These are phyloP conservation scores for Pocillopora meandrina DNA, from an alignment of 92 coral and sea anemone species.

Conservation along the genomic window DNA sequence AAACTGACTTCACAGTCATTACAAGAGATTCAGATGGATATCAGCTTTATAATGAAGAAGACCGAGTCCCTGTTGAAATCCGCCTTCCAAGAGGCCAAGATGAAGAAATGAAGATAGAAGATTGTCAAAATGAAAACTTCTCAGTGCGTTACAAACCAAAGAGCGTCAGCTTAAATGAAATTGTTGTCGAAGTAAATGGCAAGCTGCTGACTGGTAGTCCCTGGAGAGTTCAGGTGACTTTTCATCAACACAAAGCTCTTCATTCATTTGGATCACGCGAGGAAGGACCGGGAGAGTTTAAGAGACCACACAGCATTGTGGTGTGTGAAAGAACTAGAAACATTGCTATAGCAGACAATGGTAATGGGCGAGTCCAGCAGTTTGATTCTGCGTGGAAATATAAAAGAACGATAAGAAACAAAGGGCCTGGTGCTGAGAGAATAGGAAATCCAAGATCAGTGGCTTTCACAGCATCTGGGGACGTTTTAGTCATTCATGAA, in stretches of 20 bases:
- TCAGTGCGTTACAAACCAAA: constrained; percentile 38
- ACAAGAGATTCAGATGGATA: constrained; percentile 7
- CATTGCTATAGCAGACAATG: neutral
- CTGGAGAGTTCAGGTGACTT: constrained; percentile 36
- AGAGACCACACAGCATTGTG: neutral
- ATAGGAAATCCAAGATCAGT: neutral
- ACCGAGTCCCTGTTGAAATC: neutral
- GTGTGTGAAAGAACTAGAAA: neutral
- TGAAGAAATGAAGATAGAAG: constrained; percentile 29
- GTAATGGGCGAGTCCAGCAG: neutral
- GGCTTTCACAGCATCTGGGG: constrained; percentile 3
- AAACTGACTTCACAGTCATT: neutral
- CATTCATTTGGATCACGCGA: neutral
- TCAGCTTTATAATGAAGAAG: neutral
- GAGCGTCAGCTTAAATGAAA: constrained; percentile 28
- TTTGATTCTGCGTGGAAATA: neutral
- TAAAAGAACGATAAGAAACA: neutral
- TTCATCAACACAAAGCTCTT: neutral
- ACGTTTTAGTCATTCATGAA: constrained; percentile 1
- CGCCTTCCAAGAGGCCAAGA: constrained; percentile 18
- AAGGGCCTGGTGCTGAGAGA: neutral
- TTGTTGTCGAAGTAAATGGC: constrained; percentile 28
- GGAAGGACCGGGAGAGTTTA: neutral
- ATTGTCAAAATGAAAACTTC: constrained; percentile 45
- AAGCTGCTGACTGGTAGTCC: constrained; percentile 48